Percentiles rank a stretch among this genome's conserved stretches.
phyloP scores from a whole-genome alignment of 2,888 invertebrate genomes.

The Ligdia adustata region DNA sequence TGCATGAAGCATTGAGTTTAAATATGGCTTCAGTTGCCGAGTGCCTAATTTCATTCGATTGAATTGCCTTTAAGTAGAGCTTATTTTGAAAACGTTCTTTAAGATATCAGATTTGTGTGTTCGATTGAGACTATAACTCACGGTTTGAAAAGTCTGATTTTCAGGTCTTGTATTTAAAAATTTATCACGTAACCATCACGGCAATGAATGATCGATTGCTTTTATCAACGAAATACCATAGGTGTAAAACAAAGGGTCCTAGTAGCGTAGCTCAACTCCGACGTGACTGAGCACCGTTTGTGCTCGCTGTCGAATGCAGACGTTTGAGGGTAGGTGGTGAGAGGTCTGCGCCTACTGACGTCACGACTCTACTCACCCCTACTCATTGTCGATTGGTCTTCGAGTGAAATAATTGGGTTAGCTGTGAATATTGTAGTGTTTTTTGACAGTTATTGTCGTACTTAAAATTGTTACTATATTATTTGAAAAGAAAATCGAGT shows the following conservation, averaged over 20 bases:
- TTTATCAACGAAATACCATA: slow-evolving; percentile 28
- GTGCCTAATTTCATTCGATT: slow-evolving; percentile 8
- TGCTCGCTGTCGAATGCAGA: slow-evolving; percentile 31
- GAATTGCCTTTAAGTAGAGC: neutral
- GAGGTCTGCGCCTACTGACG: neutral
- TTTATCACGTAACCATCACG: no score
- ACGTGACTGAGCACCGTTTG: slow-evolving; percentile 28
- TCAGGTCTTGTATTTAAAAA: no score
- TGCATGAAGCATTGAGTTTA: slow-evolving; percentile 3
- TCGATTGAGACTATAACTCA: no score
- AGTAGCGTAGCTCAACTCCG: no score
- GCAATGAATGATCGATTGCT: slow-evolving; percentile 24
- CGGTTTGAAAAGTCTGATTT: no score
- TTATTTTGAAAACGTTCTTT: neutral
- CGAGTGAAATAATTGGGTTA: slow-evolving; percentile 13
- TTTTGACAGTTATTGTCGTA: no score
- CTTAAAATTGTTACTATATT: no score
- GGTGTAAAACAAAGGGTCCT: slow-evolving; percentile 29
- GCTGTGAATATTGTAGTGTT: no score
- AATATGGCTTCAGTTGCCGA: slow-evolving; percentile 5
- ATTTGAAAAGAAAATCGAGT: no score
- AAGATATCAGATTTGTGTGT: no score
- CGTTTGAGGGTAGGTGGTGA: slow-evolving; percentile 27
- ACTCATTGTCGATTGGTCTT: slow-evolving; percentile 21
- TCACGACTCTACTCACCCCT: slow-evolving; percentile 1